Percentiles rank a stretch among this genome's conserved stretches.
phyloP scores from a whole-genome alignment of 2,113 vertebrate genomes.

The Eubucco bourcierii region DNA sequence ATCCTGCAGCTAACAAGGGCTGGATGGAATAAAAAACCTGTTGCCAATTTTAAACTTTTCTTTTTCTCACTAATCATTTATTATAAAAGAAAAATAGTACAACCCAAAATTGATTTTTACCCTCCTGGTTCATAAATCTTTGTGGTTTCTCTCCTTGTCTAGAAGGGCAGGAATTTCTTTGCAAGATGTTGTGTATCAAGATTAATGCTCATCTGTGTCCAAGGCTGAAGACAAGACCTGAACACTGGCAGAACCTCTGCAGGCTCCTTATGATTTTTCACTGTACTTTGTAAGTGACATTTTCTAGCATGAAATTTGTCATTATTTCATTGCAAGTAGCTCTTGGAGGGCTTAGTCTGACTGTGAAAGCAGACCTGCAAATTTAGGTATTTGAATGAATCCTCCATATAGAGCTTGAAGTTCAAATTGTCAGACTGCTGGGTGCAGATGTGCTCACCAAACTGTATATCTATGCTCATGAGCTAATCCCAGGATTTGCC shows the following conservation, averaged over 20 bases:
- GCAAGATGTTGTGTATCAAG: constrained; percentile 9
- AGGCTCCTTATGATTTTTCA: not conserved
- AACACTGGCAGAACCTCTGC: not conserved
- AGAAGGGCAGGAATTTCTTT: not conserved
- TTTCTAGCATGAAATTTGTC: not conserved
- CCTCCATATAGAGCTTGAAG: not conserved
- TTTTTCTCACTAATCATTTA: constrained; percentile 12
- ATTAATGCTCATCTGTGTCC: constrained; percentile 26
- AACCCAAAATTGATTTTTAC: constrained; percentile 26
- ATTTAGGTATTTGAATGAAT: not conserved
- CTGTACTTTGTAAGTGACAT: not conserved
- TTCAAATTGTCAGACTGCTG: not conserved
- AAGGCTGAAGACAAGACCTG: not conserved
- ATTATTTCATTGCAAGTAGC: not conserved
- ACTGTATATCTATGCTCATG: not conserved
- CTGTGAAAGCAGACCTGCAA: not conserved
- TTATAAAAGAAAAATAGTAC: constrained; percentile 50
- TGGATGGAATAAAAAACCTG: constrained; percentile 3
- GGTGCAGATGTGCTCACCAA: not conserved
- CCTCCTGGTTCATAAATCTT: constrained; percentile 31
- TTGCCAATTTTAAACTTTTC: constrained; percentile 41
- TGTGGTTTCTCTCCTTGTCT: not conserved
- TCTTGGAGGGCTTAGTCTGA: not conserved
- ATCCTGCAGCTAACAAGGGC: constrained; percentile 18
- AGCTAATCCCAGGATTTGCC: not conserved